Percentiles rank a stretch among this genome's conserved stretches.
These are phyloP conservation scores for Ametastegia equiseti DNA, from an alignment of 2,888 invertebrate species.

Conservation along the genomic window DNA sequence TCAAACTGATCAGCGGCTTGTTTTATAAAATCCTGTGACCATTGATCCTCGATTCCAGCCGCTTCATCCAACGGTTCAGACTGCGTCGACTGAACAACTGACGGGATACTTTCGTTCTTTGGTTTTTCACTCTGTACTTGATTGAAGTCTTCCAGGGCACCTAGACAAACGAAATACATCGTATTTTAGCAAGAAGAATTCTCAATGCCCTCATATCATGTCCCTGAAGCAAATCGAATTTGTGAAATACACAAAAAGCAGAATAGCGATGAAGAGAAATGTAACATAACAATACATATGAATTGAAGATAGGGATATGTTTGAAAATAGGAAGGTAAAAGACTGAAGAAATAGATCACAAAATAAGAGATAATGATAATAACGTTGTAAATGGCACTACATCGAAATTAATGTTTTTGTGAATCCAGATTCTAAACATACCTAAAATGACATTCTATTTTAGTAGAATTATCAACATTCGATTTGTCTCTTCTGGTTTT, in stretches of 20 bases:
- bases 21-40: slow-evolving; percentile 86
- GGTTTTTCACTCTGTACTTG: slow-evolving; percentile 65
- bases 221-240: too few species aligned
- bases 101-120: slow-evolving; percentile 54
- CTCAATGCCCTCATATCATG: slow-evolving; percentile 11
- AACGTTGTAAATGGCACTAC: too few species aligned
- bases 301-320: neutral
- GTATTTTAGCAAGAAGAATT: slow-evolving; percentile 42
- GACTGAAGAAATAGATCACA: too few species aligned
- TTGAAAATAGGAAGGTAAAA: too few species aligned
- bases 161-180: slow-evolving; percentile 72
- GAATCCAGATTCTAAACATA: neutral
- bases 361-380: too few species aligned
- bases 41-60: slow-evolving; percentile 77
- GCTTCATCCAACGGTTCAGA: slow-evolving; percentile 64
- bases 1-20: slow-evolving; percentile 86
- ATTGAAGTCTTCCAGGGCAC: slow-evolving; percentile 82
- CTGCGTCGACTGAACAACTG: slow-evolving; percentile 53
- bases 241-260: too few species aligned
- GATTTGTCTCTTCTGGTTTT: neutral
- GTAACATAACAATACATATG: too few species aligned
- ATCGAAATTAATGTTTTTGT: neutral
- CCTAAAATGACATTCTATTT: slow-evolving; percentile 30
- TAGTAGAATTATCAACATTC: neutral
- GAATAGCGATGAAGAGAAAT: too few species aligned